Evolutionary conservation across 30 jellyfish, hydroid and myxozoan species (phyloP).

Genomic region (Mastigias papua): DNA sequence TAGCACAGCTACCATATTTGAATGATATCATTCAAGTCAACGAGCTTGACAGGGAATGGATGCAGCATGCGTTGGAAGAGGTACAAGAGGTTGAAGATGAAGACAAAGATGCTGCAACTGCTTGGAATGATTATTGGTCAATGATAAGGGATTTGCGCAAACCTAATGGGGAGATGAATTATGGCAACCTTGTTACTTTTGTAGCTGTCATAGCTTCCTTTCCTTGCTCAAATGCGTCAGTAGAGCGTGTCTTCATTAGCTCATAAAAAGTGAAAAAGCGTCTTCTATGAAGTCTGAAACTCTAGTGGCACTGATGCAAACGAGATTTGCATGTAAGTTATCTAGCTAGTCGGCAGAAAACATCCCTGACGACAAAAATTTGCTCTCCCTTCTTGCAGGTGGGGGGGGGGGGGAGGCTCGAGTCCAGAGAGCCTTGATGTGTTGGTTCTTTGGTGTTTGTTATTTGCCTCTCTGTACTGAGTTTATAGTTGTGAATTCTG

Average conservation of each 20-base stretch:
- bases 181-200: background rate
- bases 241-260: background rate
- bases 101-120: slow-evolving; percentile 1
- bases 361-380: background rate
- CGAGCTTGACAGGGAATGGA: slow-evolving; percentile 11
- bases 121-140: background rate
- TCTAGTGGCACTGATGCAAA: background rate
- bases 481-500: too few relatives aligned
- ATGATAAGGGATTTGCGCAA: background rate
- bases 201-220: background rate
- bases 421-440: too few relatives aligned
- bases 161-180: background rate
- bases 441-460: too few relatives aligned
- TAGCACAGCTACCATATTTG: slow-evolving; percentile 9
- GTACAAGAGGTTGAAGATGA: background rate
- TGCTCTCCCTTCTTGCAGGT: background rate
- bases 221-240: background rate
- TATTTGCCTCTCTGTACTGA: too few relatives aligned
- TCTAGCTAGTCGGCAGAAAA: background rate
- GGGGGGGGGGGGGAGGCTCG: too few relatives aligned
- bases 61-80: slow-evolving; percentile 12
- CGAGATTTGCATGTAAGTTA: background rate
- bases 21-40: background rate
- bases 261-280: background rate
- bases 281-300: background rate